Percentiles rank a stretch among this genome's conserved stretches.
Evolutionary conservation across 1,140 invertebrate genomes (phyloP).

Genomic region (Thaumatotibia leucotreta): DNA sequence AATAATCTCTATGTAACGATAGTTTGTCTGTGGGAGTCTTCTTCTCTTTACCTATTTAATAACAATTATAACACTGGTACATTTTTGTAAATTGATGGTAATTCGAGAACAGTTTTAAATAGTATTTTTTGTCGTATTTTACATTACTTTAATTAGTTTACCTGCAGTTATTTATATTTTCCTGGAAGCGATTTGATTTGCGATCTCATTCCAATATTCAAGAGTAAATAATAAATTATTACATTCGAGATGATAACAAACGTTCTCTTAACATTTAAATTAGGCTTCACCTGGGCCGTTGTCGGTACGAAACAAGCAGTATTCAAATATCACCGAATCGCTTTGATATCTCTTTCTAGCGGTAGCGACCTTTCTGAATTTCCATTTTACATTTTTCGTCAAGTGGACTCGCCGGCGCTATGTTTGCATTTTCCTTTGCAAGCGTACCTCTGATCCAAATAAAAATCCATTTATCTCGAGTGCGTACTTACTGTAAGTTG

Average conservation of each 20-base stretch:
- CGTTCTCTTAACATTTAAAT: not conserved
- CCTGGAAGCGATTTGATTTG: not conserved
- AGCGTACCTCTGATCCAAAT: not conserved
- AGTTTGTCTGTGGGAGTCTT: too few species aligned
- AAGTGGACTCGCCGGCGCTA: not conserved
- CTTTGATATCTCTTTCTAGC: slow-evolving; percentile 6
- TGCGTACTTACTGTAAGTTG: too few species aligned
- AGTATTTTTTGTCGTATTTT: too few species aligned
- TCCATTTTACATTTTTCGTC: slow-evolving; percentile 15
- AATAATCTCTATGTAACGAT: too few species aligned
- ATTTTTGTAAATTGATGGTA: too few species aligned
- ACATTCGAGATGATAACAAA: not conserved
- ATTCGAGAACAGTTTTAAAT: too few species aligned
- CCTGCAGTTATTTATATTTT: too few species aligned
- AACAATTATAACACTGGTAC: too few species aligned
- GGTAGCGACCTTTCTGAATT: not conserved
- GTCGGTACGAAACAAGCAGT: slow-evolving; percentile 2
- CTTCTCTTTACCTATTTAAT: too few species aligned
- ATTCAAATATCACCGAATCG: slow-evolving; percentile 9
- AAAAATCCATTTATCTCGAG: not conserved
- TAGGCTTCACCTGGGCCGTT: not conserved
- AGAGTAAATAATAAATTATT: not conserved
- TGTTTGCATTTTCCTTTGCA: slow-evolving; percentile 4
- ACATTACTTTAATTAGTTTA: too few species aligned
- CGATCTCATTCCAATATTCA: not conserved